Evolutionary conservation across 2,888 invertebrate genomes (phyloP), one percentile per base, ranked within the genome.

Genomic region (Deilephila porcellus): DNA sequence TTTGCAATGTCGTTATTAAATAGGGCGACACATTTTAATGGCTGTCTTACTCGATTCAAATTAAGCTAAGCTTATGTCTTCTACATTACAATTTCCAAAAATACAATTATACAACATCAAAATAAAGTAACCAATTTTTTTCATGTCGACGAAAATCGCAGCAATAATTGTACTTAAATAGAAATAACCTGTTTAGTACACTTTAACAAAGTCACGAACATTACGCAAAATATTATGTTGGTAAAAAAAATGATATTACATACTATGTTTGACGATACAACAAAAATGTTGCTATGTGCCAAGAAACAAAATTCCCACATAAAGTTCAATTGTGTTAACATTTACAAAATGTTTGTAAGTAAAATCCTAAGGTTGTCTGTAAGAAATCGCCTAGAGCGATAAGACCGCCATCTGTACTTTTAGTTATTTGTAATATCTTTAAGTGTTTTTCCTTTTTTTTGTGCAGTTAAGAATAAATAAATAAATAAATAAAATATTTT

Each of bases 141-240:
- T 56, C 19, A 56, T 14, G 56, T 56, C 4, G 5, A 6, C 17
- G 5, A 19, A 56, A 56, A n/a, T n/a, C 56, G 56, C 56, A 56
- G 56, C 56, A 56, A 56, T 56, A 56, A n/a, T 56, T 56, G n/a
- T n/a, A n/a, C 19, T 5, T 56, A 56, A 19, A n/a, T 56, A 56
- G 56, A 56, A 56, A 56, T 56, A 56, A 56, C n/a, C 56, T n/a
- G 56, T 56, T 56, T 56, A 56, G 56, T 56, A 56, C 56, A 56
- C 56, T 56, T 56, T 56, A 56, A 19, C 56, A 56, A 56, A 56
- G 56, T 56, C 56, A 56, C 56, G 56, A 56, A 56, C 56, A 6
- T 56, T 17, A n/a, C 56, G 56, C n/a, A 56, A 56, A 56, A 56
- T 56, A n/a, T 56, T 56, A 56, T 56, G 6, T 56, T 56, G 3